Conservation (phyloP, 2,797 vertebrate genomes). For the Chromobotia macracanthus region DNA sequence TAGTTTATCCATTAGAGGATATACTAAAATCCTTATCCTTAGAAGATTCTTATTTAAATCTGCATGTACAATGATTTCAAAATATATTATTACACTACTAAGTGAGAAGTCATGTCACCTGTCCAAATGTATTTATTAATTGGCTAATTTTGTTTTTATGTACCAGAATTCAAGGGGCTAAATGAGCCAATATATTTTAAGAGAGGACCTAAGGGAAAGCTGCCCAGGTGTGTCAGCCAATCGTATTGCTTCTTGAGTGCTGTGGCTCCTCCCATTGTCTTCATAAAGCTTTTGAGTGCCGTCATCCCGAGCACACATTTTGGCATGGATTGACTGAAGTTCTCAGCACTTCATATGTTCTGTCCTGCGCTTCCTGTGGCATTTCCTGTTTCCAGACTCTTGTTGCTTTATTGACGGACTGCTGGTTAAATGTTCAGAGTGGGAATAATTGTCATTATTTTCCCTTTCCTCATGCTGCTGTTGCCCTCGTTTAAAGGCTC, state of each 20-base stretch:
- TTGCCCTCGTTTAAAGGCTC: constrained; percentile 4
- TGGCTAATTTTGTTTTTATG: neutral
- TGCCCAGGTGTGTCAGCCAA: neutral
- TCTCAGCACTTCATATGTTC: constrained; percentile 29
- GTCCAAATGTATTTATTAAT: neutral
- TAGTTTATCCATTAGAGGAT: too few relatives aligned
- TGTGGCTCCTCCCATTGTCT: neutral
- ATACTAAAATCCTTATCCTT: too few relatives aligned
- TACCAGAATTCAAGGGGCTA: constrained; percentile 24
- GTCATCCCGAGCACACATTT: constrained; percentile 12
- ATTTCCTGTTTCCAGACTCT: constrained; percentile 5
- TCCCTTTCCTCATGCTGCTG: neutral
- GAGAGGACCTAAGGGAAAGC: constrained; percentile 11
- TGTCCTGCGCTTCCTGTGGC: constrained; percentile 10
- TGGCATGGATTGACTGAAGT: neutral
- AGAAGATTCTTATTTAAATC: too few relatives aligned
- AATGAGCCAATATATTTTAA: neutral
- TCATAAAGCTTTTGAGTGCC: constrained; percentile 15
- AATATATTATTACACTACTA: neutral
- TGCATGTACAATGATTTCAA: too few relatives aligned
- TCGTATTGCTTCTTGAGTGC: constrained; percentile 10
- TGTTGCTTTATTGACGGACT: constrained; percentile 11
- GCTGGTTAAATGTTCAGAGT: constrained; percentile 16
- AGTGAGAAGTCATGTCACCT: neutral
- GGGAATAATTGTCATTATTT: constrained; percentile 2